These are phyloP conservation scores for Desoria tigrina DNA, from an alignment of 2,888 invertebrate genomes.

Conservation along the genomic window DNA sequence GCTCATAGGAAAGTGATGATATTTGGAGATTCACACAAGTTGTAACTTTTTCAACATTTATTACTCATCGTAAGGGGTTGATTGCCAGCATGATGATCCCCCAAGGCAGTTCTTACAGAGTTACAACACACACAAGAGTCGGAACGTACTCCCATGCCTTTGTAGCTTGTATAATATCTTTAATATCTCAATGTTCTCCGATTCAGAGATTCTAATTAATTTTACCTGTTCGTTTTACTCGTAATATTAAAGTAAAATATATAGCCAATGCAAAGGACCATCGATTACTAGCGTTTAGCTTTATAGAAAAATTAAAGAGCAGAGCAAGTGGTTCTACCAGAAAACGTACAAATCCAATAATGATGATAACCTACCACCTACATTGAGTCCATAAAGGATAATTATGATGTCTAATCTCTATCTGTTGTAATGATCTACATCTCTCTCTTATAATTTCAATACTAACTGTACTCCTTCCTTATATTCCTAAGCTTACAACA, in stretches of 20 bases:
- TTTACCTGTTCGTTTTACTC: conserved; percentile 35
- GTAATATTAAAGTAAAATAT: conserved; percentile 2
- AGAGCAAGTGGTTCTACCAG: conserved; percentile 14
- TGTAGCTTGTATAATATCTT: conserved; percentile 22
- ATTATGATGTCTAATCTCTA: conserved; percentile 7
- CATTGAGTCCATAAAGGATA: conserved; percentile 36
- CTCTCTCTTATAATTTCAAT: not conserved
- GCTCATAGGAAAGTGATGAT: no score
- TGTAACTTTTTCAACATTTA: no score
- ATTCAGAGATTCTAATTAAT: conserved; percentile 39
- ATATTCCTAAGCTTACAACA: no score
- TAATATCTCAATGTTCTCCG: conserved; percentile 36
- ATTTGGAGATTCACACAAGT: no score
- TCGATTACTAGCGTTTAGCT: no score
- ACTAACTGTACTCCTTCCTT: not conserved
- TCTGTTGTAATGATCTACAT: not conserved
- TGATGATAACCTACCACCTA: conserved; percentile 51
- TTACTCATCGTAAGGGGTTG: conserved; percentile 30
- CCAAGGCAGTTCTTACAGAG: conserved; percentile 25
- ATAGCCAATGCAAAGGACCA: conserved; percentile 22
- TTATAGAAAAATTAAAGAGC: no score
- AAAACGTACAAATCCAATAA: conserved; percentile 32
- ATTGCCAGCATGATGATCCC: conserved; percentile 52
- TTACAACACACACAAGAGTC: conserved; percentile 16
- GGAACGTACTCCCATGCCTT: conserved; percentile 5